Percentiles rank a stretch among this genome's conserved stretches.
phyloP scores from a whole-genome alignment of 2,113 vertebrate species.

The Lophotis ruficrista region DNA sequence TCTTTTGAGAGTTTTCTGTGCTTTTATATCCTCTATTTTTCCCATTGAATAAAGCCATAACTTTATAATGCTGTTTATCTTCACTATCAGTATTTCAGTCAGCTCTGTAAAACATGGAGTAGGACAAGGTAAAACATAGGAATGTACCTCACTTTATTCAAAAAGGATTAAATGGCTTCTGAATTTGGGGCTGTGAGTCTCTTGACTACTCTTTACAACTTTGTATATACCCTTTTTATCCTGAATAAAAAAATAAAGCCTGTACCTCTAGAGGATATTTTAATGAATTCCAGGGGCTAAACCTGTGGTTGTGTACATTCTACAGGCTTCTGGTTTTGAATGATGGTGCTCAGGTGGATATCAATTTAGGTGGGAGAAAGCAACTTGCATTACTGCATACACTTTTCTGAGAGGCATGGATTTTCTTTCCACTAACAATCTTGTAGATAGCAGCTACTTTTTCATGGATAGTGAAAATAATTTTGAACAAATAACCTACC shows the following conservation, averaged over 20 bases:
- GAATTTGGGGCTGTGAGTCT: background rate
- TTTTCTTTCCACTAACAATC: background rate
- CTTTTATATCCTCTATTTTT: background rate
- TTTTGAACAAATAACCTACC: background rate
- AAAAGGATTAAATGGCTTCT: background rate
- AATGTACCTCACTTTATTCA: background rate
- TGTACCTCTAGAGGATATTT: background rate
- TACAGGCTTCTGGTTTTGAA: background rate
- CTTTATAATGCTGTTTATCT: background rate
- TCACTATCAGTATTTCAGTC: background rate
- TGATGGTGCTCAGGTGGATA: background rate
- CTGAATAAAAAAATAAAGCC: background rate
- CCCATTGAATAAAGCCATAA: background rate
- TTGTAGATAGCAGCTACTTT: background rate
- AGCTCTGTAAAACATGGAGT: background rate
- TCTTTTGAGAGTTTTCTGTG: background rate
- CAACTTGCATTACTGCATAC: background rate
- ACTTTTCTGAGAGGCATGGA: background rate
- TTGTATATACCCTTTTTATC: background rate
- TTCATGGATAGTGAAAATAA: background rate
- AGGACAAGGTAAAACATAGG: background rate
- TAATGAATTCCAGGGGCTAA: background rate
- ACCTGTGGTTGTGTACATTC: background rate
- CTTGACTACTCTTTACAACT: background rate
- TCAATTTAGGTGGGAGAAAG: background rate